These are phyloP conservation scores for Marisa cornuarietis DNA, from an alignment of 1,140 invertebrate species.

Conservation along the genomic window DNA sequence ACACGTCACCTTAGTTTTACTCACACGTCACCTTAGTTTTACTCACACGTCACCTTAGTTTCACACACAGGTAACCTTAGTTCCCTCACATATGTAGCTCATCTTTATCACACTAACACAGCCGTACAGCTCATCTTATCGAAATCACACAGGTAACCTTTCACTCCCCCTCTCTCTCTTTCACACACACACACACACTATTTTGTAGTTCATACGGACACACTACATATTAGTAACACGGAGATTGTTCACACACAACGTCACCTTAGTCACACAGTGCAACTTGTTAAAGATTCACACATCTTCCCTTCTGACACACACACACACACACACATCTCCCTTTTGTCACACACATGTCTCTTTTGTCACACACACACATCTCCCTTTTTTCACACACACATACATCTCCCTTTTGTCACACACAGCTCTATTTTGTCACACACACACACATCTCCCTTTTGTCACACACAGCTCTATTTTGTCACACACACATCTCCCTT, in stretches of 20 bases:
- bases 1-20: no score
- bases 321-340: no score
- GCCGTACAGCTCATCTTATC: neutral
- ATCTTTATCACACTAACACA: no score
- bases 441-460: neutral
- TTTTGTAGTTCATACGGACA: neutral
- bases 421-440: neutral
- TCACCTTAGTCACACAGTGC: neutral
- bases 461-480: neutral
- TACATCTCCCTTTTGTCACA: neutral
- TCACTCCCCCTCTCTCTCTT: neutral
- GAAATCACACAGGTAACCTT: neutral
- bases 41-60: no score
- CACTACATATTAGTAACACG: neutral
- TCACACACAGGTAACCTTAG: no score
- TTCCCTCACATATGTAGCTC: no score
- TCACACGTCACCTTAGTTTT: no score
- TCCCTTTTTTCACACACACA: no score
- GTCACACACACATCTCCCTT: no score
- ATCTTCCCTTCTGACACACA: no score
- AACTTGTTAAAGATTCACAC: neutral
- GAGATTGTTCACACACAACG: neutral
- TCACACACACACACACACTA: neutral
- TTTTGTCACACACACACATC: no score
- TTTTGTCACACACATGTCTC: no score